phyloP scores from a whole-genome alignment of 1,140 invertebrate genomes.

The Dufourea novaeangliae region DNA sequence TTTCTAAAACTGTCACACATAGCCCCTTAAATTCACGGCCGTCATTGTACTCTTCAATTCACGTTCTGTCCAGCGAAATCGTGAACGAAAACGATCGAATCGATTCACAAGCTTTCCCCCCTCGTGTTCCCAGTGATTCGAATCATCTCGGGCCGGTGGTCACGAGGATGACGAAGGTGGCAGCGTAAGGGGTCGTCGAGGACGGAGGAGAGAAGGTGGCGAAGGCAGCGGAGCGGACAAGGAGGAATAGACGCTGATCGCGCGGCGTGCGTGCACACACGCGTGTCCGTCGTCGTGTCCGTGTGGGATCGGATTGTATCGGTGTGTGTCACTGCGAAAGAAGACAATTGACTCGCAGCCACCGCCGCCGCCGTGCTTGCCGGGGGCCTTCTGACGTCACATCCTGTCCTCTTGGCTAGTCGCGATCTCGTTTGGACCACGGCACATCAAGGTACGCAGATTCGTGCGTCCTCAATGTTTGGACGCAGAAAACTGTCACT shows the following conservation, averaged over 20 bases:
- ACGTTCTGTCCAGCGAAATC: too few relatives aligned
- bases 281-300: constrained; percentile 24
- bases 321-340: constrained; percentile 65
- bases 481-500: constrained; percentile 41
- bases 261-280: constrained; percentile 21
- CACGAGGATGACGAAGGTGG: constrained; percentile 25
- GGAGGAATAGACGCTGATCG: constrained; percentile 39
- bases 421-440: constrained; percentile 72
- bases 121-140: background rate
- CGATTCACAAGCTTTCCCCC: background rate
- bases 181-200: constrained; percentile 14
- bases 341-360: constrained; percentile 77
- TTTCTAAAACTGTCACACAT: too few relatives aligned
- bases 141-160: constrained; percentile 15
- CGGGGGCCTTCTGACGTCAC: constrained; percentile 77
- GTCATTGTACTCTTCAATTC: too few relatives aligned
- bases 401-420: constrained; percentile 71
- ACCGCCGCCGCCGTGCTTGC: constrained; percentile 67
- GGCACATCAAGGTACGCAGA: constrained; percentile 68
- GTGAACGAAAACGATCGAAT: too few relatives aligned
- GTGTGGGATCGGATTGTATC: constrained; percentile 48
- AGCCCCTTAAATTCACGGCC: too few relatives aligned
- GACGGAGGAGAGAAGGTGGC: constrained; percentile 29
- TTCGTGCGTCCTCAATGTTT: constrained; percentile 62
- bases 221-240: constrained; percentile 1